Evolutionary conservation across 2,888 invertebrate genomes (phyloP), one percentile per base, ranked within the genome.

Genomic region (Diarsia rubi): DNA sequence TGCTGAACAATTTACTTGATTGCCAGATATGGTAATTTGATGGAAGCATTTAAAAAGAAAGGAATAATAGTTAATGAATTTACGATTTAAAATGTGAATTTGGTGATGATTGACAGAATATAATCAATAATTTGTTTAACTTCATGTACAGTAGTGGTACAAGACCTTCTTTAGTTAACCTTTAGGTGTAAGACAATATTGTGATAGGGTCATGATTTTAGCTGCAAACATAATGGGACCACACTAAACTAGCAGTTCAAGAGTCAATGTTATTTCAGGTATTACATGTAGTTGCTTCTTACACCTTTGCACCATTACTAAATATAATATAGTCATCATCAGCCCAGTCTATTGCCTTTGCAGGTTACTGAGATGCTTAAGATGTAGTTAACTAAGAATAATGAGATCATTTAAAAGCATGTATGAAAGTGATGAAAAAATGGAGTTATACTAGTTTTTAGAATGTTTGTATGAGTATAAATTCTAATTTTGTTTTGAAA

Each of bases 21-120:
- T 64, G 57, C 57, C 75, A 75, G 45, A 45, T 57, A 77, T 65
- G 45, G 27, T 54, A 47, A 78, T 65, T 42, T 47, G 60, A 62
- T 66, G 65, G 78, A 54, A 60, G 72, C 60, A 62, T 78, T 78
- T 47, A 78, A 78, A 70, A 72, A 78, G 52, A 78, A 72, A 59
- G 49, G 57, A 72, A 66, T 60, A 54, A 47, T 54, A 52, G 21
- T 78, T 65, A 65, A 24, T 66, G 45, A 47, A 54, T 47, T n/a
- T 60, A 27, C 47, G 12, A 57, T 12, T 14, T 24, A 62, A 27
- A 59, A 52, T 2, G 27, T 69, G 14, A 57, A 31, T 69, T 52
- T 49, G 11, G 59, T 49, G n/a, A 31, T 24, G 19, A 3, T 49
- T 37, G 4, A 45, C n/a, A 57, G 16, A 27, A 57, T 24, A 24